These are phyloP conservation scores for Spatulosminthurus flaviceps DNA, from an alignment of 2,888 invertebrate genomes.

Conservation along the genomic window DNA sequence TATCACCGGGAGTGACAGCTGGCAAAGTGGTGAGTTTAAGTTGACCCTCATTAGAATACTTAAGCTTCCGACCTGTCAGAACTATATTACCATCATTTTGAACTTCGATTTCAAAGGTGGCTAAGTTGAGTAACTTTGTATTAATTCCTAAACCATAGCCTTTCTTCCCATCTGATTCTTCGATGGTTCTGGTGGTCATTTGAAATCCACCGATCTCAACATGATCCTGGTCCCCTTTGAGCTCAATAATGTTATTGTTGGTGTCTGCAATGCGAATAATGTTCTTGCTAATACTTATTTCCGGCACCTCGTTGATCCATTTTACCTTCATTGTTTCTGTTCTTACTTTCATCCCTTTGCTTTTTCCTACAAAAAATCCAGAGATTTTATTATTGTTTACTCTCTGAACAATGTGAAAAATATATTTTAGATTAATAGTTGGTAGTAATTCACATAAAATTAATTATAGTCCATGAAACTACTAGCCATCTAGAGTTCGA, in stretches of 20 bases:
- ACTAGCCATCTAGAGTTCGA: too few relatives aligned
- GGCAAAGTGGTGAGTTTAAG: conserved; percentile 31
- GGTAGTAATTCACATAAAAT: too few relatives aligned
- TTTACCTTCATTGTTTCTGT: conserved; percentile 14
- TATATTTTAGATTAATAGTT: too few relatives aligned
- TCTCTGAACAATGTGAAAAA: too few relatives aligned
- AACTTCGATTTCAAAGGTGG: conserved; percentile 43
- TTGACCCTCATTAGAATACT: conserved; percentile 26
- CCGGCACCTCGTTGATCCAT: conserved; percentile 36
- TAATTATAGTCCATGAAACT: too few relatives aligned
- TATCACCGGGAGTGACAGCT: conserved; percentile 6
- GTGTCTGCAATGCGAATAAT: conserved; percentile 21
- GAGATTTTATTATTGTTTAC: too few relatives aligned
- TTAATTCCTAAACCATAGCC: conserved; percentile 35
- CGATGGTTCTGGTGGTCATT: conserved; percentile 27
- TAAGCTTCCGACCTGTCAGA: conserved; percentile 38
- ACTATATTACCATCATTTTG: conserved; percentile 33
- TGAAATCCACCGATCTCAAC: conserved; percentile 40
- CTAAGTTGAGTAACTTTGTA: conserved; percentile 36
- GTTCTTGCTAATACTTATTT: conserved; percentile 30
- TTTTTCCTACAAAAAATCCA: conserved; percentile 20
- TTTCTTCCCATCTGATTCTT: conserved; percentile 26
- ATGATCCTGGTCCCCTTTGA: conserved; percentile 36
- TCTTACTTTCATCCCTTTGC: conserved; percentile 27
- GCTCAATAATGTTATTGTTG: conserved; percentile 22